Conservation (phyloP, 2,797 vertebrate species). For the Brachyrhaphis roseni region DNA sequence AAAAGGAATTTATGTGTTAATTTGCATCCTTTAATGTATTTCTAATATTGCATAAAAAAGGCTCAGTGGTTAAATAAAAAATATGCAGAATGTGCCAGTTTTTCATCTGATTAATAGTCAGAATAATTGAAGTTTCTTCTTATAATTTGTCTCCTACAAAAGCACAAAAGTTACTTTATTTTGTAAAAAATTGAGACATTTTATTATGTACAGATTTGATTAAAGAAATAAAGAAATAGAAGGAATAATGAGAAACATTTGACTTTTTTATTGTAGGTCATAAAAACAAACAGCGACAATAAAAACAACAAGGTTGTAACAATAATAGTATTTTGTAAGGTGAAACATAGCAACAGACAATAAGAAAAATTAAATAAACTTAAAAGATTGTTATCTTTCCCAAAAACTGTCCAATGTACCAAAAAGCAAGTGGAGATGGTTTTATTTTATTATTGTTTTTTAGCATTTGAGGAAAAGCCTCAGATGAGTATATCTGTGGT, state of each 20-base stretch:
- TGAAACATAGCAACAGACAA: constrained; percentile 72
- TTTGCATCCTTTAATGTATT: too few relatives aligned
- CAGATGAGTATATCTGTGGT: constrained; percentile 51
- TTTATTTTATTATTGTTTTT: constrained; percentile 28
- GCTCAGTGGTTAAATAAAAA: too few relatives aligned
- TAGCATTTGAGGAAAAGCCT: constrained; percentile 35
- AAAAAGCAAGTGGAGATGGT: constrained; percentile 55
- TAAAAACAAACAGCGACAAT: constrained; percentile 79
- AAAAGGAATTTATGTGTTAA: too few relatives aligned
- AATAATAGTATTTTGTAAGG: constrained; percentile 75
- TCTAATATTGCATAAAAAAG: too few relatives aligned
- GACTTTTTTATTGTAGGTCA: constrained; percentile 82
- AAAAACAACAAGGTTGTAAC: constrained; percentile 79
- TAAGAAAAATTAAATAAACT: constrained; percentile 80
- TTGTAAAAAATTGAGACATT: neutral
- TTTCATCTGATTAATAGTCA: too few relatives aligned
- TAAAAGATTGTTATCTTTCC: constrained; percentile 69
- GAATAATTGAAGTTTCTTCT: neutral
- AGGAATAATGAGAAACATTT: constrained; percentile 50
- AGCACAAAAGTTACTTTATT: neutral
- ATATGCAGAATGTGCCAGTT: too few relatives aligned
- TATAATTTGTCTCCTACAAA: neutral
- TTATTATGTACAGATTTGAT: neutral
- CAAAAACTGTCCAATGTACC: constrained; percentile 54
- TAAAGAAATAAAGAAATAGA: neutral